These are phyloP conservation scores for Cheilosia variabilis DNA, from an alignment of 2,888 invertebrate species.

Conservation along the genomic window DNA sequence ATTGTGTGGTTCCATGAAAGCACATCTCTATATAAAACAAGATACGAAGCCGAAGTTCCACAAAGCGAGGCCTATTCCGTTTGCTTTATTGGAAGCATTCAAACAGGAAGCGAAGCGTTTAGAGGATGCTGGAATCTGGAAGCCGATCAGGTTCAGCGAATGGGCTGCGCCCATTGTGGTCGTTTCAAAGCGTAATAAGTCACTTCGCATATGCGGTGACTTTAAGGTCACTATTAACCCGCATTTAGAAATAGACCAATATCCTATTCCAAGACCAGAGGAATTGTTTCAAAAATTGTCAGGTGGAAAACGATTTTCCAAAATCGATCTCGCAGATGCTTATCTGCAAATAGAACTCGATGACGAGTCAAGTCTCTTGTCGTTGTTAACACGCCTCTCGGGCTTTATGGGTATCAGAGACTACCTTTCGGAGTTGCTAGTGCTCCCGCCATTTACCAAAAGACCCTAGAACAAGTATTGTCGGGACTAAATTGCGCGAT, in stretches of 20 bases:
- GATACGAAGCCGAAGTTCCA: slow-evolving; percentile 72
- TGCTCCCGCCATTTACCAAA: slow-evolving; percentile 19
- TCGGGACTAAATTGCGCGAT: slow-evolving; percentile 55
- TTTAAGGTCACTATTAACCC: slow-evolving; percentile 77
- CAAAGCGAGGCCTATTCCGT: slow-evolving; percentile 76
- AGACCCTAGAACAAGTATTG: slow-evolving; percentile 53
- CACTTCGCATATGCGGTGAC: slow-evolving; percentile 76
- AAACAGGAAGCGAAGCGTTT: slow-evolving; percentile 73
- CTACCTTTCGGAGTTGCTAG: slow-evolving; percentile 63
- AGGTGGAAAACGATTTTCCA: slow-evolving; percentile 64
- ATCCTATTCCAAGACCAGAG: slow-evolving; percentile 69
- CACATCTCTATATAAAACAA: slow-evolving; percentile 71
- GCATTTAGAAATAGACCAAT: slow-evolving; percentile 72
- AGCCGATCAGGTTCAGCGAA: slow-evolving; percentile 76
- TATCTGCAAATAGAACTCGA: slow-evolving; percentile 65
- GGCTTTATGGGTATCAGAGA: slow-evolving; percentile 57
- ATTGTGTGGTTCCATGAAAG: slow-evolving; percentile 20
- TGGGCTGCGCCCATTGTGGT: slow-evolving; percentile 79
- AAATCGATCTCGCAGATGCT: slow-evolving; percentile 67
- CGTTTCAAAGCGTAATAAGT: slow-evolving; percentile 77
- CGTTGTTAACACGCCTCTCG: slow-evolving; percentile 68
- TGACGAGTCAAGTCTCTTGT: slow-evolving; percentile 51
- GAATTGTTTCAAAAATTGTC: slow-evolving; percentile 70
- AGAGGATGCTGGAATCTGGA: slow-evolving; percentile 60
- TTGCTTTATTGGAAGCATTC: slow-evolving; percentile 66